Evolutionary conservation across 2,797 vertebrate genomes (phyloP), one percentile per base, ranked within the genome.

Genomic region (Clamator glandarius): DNA sequence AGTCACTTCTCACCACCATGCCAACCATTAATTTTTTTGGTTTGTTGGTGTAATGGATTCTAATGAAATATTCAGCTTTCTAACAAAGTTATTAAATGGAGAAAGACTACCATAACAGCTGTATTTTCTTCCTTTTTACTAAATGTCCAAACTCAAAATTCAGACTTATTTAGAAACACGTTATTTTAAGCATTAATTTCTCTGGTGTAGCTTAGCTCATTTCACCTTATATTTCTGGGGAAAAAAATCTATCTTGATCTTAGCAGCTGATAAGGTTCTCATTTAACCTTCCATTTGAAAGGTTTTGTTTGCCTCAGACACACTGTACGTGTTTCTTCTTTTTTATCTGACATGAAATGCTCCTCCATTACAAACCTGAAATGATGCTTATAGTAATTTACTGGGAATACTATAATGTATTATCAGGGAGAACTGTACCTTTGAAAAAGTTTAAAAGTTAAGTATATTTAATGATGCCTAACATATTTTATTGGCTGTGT

Each of bases 401-500:
- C 92, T 94, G 92, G 95, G 96, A 96, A 96, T 91, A 77, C 81
- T 92, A 68, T 97, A 97, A 96, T 94, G 92, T 84, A 96, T 97
- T 96, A 96, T 87, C 95, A 89, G 91, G 91, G 96, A 97, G 97
- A 98, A 97, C 95, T 94, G 95, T 97, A 98, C 98, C 98, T 98
- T 98, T 96, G 96, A 97, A 98, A 98, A 98, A 98, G 98, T 98
- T 98, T 97, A 98, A 98, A 98, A 98, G 98, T 98, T 98, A 98
- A 98, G 97, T 98, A 98, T 98, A 98, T 98, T 98, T 98, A 98
- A 98, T 98, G 98, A 98, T 98, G 98, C 98, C 97, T 98, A 98
- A 97, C 97, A 93, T 97, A 98, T 98, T 98, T 98, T 98, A 98
- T 98, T 98, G 98, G 97, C 97, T 97, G 98, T 98, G 98, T 98